Base-by-base conservation (phyloP, 64 coral and sea anemone species). In the Dendrophyllia cribrosa region DNA sequence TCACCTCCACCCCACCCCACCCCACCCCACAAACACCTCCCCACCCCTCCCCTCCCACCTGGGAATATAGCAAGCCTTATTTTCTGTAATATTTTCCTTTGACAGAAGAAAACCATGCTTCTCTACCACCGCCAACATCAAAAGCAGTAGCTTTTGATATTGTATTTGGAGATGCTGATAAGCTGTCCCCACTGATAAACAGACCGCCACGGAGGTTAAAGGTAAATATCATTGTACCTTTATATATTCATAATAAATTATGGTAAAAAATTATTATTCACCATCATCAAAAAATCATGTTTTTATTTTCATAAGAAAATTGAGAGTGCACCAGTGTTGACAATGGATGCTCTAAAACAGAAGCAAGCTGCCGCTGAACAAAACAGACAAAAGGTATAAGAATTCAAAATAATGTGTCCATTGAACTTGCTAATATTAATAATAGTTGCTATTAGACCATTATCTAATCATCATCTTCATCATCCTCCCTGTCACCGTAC, bases 311-410 rank as follows among this genome's bases (percentile, higher is more conserved):
- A 22, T 9, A 49, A 98, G 87, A 98, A 90, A 98, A 88, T 95
- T 51, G 96, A 98, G 45, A 92, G 90, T 75, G 80, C 88, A 3
- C 93, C 93, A 8, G 70, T 88, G 19, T 74, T 98, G 44, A 98
- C 96, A 63, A 91, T 74, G 15, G 96, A 98, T 75, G 92, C 92
- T 63, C 66, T 98, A 68, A 68, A 43, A 83, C 89, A 98, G 58
- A 98, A 95, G 56, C 94, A 95, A 90, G 96, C 90, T 68, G 79
- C 44, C n/a, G 96, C 90, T 34, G 96, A 98, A 45, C 50, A 90
- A 61, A 98, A 95, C 72, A 92, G 96, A 47, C 68, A 90, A 76
- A 98, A 90, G 90, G 96, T 98, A n/a, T n/a, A n/a, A 52, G 52
- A 7, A 82, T 17, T 60, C 49, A 70, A 70, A 23, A 43, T 9